Evolutionary conservation across 2,888 invertebrate species (phyloP).

Genomic region (Chydorus sphaericus): DNA sequence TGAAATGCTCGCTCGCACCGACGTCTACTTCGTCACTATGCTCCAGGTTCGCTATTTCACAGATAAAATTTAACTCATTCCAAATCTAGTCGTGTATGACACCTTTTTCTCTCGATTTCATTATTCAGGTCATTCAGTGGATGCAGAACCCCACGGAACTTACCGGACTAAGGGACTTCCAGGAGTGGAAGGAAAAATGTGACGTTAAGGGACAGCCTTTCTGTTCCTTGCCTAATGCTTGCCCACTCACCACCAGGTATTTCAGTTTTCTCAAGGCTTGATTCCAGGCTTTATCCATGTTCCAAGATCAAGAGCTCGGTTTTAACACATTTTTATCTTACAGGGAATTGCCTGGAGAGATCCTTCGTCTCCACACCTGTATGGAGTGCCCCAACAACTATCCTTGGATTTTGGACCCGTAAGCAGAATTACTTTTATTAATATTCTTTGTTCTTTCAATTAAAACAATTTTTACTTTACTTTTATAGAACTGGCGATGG

Average conservation of each 20-base stretch:
- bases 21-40: conserved; percentile 85
- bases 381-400: conserved; percentile 93
- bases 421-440: too few relatives aligned
- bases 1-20: conserved; percentile 74
- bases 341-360: conserved; percentile 73
- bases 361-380: conserved; percentile 80
- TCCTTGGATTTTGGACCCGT: conserved; percentile 85
- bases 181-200: conserved; percentile 90
- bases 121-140: conserved; percentile 71
- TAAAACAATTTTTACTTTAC: too few relatives aligned
- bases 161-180: conserved; percentile 72
- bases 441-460: too few relatives aligned
- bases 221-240: conserved; percentile 82
- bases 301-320: too few relatives aligned
- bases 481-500: conserved; percentile 93
- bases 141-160: conserved; percentile 88
- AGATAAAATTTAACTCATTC: not conserved
- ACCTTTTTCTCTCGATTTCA: not conserved
- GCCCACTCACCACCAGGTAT: conserved; percentile 63
- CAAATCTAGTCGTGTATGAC: not conserved
- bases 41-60: conserved; percentile 37
- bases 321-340: not conserved
- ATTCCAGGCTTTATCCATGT: too few relatives aligned
- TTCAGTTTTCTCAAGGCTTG: not conserved
- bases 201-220: conserved; percentile 85